Conservation (phyloP, 2,888 invertebrate genomes). For the Azorinus chamasolen region DNA sequence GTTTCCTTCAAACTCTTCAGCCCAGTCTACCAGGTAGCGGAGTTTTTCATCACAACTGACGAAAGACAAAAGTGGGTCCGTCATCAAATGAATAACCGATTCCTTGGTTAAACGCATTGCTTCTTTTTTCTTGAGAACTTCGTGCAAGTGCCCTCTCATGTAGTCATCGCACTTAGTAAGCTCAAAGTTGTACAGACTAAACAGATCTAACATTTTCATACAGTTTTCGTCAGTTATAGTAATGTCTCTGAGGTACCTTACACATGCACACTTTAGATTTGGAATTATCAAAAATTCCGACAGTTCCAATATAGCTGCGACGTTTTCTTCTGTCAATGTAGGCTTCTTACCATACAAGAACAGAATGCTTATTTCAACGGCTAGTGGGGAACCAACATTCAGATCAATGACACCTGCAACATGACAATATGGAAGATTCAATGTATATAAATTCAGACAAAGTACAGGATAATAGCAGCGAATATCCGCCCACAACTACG, state of each 20-base stretch:
- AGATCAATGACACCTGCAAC: constrained; percentile 25
- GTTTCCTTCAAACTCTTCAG: neutral
- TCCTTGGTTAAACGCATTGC: constrained; percentile 22
- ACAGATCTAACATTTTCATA: constrained; percentile 16
- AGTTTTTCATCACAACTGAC: constrained; percentile 14
- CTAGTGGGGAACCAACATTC: constrained; percentile 13
- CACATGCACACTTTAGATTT: constrained; percentile 39
- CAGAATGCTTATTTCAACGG: constrained; percentile 21
- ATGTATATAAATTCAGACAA: neutral
- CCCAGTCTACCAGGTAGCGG: constrained; percentile 22
- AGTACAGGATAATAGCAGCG: no score
- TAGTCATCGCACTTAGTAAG: constrained; percentile 13
- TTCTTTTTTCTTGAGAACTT: constrained; percentile 4
- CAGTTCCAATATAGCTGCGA: constrained; percentile 20
- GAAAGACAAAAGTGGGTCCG: constrained; percentile 17
- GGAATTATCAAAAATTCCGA: constrained; percentile 48
- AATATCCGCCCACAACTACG: no score
- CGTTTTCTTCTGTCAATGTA: constrained; percentile 24
- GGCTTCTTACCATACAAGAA: constrained; percentile 48
- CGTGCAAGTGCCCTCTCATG: constrained; percentile 12
- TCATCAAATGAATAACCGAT: constrained; percentile 21
- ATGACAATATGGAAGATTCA: neutral
- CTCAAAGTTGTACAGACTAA: constrained; percentile 26
- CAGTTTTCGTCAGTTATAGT: constrained; percentile 19
- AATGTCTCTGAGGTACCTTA: constrained; percentile 16